Conservation (phyloP, 2,888 invertebrate species). For the Stomorhina lunata region DNA sequence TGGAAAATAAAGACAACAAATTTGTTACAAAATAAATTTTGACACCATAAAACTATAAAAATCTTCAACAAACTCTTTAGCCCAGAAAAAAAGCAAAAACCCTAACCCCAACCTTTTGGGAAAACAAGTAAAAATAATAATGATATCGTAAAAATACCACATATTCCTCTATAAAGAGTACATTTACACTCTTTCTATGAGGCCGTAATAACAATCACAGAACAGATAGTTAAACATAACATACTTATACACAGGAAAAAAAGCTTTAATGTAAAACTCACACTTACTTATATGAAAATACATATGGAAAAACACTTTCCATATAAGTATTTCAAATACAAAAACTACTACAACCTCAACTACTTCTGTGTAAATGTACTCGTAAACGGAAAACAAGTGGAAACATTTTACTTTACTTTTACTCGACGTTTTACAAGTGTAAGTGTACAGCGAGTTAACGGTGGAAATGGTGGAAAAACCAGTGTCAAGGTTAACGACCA, state of each 20-base stretch:
- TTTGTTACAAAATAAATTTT: slow-evolving; percentile 22
- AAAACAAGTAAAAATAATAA: background rate
- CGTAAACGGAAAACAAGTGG: too few species aligned
- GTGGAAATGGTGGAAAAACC: slow-evolving; percentile 74
- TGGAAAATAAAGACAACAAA: slow-evolving; percentile 40
- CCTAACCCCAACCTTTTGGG: background rate
- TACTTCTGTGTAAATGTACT: too few species aligned
- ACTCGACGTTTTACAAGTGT: slow-evolving; percentile 58
- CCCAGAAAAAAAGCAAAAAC: slow-evolving; percentile 7
- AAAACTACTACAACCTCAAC: too few species aligned
- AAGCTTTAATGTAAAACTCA: slow-evolving; percentile 44
- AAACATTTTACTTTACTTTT: slow-evolving; percentile 52
- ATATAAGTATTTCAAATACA: slow-evolving; percentile 24
- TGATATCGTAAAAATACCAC: slow-evolving; percentile 25
- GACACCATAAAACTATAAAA: slow-evolving; percentile 58
- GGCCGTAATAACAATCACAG: slow-evolving; percentile 44
- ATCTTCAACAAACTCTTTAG: slow-evolving; percentile 46
- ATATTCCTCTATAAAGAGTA: slow-evolving; percentile 35
- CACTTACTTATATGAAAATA: slow-evolving; percentile 25
- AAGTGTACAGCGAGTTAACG: slow-evolving; percentile 58
- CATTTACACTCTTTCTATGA: slow-evolving; percentile 53
- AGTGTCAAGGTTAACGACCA: slow-evolving; percentile 81
- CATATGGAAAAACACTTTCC: slow-evolving; percentile 43
- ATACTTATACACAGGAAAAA: slow-evolving; percentile 24
- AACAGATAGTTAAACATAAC: slow-evolving; percentile 54